These are phyloP conservation scores for Amyelois transitella DNA, from an alignment of 1,140 invertebrate genomes.

Conservation along the genomic window DNA sequence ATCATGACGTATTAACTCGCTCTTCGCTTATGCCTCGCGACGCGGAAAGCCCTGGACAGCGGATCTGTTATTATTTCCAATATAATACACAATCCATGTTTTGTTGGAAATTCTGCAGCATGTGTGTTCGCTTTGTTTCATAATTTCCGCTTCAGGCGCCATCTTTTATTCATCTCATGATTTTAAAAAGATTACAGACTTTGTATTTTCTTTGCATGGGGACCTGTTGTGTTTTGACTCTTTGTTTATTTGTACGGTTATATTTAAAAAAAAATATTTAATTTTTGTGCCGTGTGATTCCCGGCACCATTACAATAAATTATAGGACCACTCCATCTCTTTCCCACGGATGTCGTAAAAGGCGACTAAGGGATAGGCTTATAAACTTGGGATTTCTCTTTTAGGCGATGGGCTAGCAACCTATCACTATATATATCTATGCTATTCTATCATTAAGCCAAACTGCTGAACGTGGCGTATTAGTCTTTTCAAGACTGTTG, in stretches of 20 bases:
- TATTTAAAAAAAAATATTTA: not conserved
- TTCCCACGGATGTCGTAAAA: no score
- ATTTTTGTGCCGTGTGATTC: no score
- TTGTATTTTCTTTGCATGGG: not conserved
- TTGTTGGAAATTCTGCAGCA: not conserved
- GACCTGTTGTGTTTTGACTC: not conserved
- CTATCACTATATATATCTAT: no score
- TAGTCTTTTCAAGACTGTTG: no score
- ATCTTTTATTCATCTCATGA: constrained; percentile 6
- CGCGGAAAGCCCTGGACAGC: not conserved
- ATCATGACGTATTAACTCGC: not conserved
- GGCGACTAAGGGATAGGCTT: no score
- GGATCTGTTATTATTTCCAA: not conserved
- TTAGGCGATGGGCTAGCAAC: no score
- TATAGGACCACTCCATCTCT: no score
- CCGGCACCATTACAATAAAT: no score
- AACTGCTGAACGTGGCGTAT: no score
- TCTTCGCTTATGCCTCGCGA: not conserved
- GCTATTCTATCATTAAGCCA: no score
- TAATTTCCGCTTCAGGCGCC: constrained; percentile 19
- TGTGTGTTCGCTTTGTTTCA: not conserved
- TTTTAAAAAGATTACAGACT: not conserved
- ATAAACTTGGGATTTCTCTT: no score
- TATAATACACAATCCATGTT: not conserved
- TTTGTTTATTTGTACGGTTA: not conserved